Conservation (phyloP, 2,113 vertebrate species). For the Macquaria australasica region DNA sequence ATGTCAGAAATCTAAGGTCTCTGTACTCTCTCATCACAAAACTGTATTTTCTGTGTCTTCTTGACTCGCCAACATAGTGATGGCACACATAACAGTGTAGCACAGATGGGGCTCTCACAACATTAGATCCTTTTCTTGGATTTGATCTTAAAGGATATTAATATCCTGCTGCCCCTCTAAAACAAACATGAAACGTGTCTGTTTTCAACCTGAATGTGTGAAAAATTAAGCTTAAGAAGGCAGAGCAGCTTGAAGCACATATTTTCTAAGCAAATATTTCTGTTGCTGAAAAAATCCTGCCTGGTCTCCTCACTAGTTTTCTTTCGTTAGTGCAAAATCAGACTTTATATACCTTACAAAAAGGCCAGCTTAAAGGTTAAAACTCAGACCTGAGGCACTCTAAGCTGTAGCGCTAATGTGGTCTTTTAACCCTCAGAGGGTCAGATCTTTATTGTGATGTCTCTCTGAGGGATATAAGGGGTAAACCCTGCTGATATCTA, state of each 20-base stretch:
- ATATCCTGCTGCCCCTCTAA: constrained; percentile 34
- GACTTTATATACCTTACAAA: background rate
- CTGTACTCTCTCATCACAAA: background rate
- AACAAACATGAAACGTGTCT: background rate
- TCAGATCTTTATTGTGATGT: background rate
- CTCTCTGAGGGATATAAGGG: background rate
- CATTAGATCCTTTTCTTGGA: constrained; percentile 32
- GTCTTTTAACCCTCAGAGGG: background rate
- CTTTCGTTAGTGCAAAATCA: background rate
- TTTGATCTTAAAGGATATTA: constrained; percentile 25
- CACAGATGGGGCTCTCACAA: constrained; percentile 32
- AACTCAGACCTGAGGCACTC: too few species aligned
- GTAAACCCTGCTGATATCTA: background rate
- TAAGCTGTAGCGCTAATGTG: background rate
- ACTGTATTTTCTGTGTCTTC: background rate
- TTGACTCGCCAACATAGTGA: background rate
- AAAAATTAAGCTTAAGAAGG: constrained; percentile 10
- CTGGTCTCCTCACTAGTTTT: background rate
- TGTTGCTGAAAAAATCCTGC: background rate
- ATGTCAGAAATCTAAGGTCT: background rate
- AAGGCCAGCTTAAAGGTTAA: background rate
- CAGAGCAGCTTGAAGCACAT: background rate
- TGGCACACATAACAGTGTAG: constrained; percentile 7
- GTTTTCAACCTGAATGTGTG: background rate
- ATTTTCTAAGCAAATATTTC: background rate